Evolutionary conservation across 1,140 invertebrate species (phyloP), one percentile per base, ranked within the genome.

Genomic region (Trinorchestia longiramus): DNA sequence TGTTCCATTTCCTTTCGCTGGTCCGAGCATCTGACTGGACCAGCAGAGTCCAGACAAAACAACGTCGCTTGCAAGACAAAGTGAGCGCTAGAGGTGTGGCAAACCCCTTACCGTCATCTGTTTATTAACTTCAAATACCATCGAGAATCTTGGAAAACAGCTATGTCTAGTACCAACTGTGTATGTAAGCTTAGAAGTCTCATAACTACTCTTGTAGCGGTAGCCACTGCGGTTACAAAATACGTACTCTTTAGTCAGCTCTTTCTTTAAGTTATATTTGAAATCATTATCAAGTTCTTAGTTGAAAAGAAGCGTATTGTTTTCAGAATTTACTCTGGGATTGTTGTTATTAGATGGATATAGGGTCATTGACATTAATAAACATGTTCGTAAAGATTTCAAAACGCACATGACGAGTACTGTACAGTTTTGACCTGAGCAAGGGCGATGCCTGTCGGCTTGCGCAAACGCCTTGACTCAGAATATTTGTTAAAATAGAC

Each of bases 401-500:
- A 77, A 77, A 15, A 3, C 28, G 62, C 15, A 19, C 62, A 36
- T 3, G 15, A 23, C 15, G 28, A 77, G 62, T 77, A 36, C 28
- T 23, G 62, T 36, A 19, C 62, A 77, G 62, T 77, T 77, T 90
- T 90, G 88, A 43, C 43, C 8, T 42, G 88, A 90, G n/a, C 88
- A 3, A 41, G n/a, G n/a, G 4, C 88, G 36, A 87, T 40, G 36
- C 4, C 41, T 42, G 41, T 42, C 36, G 43, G 15, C 43, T 94
- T 94, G 92, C 92, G 92, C 43, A 45, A 45, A 94, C 44, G 41
- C 36, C 36, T 44, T 11, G 43, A 43, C 92, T 94, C 92, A 47
- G 40, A 94, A 94, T 94, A 94, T 94, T 94, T 43, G 92, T 45
- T 94, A 94, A 94, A 94, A 94, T 91, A 94, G 43, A 94, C 44